Percentiles rank a stretch among this genome's conserved stretches.
Evolutionary conservation across 2,888 invertebrate genomes (phyloP).

Genomic region (Plebejus melissa): DNA sequence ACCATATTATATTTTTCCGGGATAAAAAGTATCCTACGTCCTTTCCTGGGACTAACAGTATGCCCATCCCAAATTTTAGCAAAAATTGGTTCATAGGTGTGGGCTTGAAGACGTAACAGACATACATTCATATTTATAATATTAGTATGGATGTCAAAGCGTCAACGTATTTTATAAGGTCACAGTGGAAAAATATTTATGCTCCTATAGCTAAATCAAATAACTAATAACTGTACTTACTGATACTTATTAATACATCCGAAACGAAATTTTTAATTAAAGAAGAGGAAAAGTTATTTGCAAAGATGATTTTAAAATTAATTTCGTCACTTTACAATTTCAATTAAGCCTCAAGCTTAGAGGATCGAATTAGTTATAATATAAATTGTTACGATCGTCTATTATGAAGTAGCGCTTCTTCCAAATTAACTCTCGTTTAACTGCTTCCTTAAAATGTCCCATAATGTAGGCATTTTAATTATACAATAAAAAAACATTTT

Average conservation of each 20-base stretch:
- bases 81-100: too few relatives aligned
- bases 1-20: too few relatives aligned
- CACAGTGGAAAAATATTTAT: too few relatives aligned
- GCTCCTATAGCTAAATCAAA: too few relatives aligned
- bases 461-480: not conserved
- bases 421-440: not conserved
- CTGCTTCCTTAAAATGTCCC: not conserved
- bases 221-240: not conserved
- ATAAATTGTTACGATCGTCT: not conserved
- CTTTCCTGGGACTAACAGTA: too few relatives aligned
- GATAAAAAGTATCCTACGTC: too few relatives aligned
- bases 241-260: not conserved
- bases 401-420: not conserved
- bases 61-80: too few relatives aligned
- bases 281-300: not conserved
- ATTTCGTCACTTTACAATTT: not conserved
- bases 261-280: not conserved
- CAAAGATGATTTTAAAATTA: not conserved
- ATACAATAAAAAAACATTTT: constrained; percentile 1
- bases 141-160: too few relatives aligned
- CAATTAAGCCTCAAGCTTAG: not conserved
- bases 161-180: too few relatives aligned
- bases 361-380: constrained; percentile 6
- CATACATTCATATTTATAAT: too few relatives aligned
- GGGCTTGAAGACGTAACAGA: too few relatives aligned